Percentiles rank a stretch among this genome's conserved stretches.
phyloP scores from a whole-genome alignment of 2,797 vertebrate genomes.

The Bufotes viridis region DNA sequence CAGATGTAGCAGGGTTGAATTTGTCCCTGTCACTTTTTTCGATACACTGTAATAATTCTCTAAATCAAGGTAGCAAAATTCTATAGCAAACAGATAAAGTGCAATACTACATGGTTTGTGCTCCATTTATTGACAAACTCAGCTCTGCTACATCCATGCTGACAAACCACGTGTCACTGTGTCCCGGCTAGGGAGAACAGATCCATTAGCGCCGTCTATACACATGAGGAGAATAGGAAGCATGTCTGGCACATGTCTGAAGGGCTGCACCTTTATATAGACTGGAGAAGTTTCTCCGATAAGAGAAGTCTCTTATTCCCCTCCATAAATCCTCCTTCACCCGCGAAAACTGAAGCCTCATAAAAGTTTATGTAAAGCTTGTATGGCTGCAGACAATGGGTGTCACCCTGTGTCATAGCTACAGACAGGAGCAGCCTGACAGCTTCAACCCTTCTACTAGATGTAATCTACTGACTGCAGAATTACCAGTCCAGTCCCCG shows the following conservation, averaged over 20 bases:
- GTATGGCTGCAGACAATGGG: neutral
- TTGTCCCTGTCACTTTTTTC: neutral
- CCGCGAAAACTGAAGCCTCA: neutral
- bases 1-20: neutral
- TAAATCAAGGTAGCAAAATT: neutral
- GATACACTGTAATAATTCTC: neutral
- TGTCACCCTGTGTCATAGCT: neutral
- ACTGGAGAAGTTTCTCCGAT: slow-evolving; percentile 18
- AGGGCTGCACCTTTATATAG: neutral
- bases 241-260: neutral
- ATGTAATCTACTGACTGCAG: neutral
- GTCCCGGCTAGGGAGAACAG: neutral
- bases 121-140: neutral
- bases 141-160: neutral
- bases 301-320: neutral
- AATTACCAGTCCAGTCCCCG: neutral
- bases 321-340: neutral
- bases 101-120: neutral
- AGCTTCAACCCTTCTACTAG: neutral
- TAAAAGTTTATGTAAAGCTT: neutral
- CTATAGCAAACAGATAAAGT: neutral
- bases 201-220: neutral
- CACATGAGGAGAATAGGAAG: neutral
- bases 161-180: neutral
- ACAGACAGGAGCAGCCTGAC: neutral